phyloP scores from a whole-genome alignment of 37 sponge, comb jelly and placozoan species.

The Eunapius fragilis region DNA sequence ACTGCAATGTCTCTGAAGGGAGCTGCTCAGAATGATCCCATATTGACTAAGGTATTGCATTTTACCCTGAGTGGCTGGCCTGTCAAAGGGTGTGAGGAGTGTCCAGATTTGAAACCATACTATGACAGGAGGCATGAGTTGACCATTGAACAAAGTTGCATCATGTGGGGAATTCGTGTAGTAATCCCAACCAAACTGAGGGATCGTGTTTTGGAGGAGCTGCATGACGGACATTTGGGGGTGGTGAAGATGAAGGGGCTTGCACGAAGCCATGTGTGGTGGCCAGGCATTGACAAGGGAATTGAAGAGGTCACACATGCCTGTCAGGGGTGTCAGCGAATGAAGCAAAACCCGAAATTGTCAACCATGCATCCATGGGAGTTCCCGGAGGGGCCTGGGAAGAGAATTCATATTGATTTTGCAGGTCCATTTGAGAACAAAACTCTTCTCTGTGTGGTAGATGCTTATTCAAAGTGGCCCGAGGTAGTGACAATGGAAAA shows the following conservation, averaged over 20 bases:
- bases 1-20: not conserved
- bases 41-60: slow-evolving; percentile 35
- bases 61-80: slow-evolving; percentile 20
- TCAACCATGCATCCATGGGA: slow-evolving; percentile 29
- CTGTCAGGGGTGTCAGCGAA: slow-evolving; percentile 9
- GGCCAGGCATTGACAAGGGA: slow-evolving; percentile 27
- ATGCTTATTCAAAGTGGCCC: slow-evolving; percentile 36
- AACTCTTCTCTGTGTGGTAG: slow-evolving; percentile 7
- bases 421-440: slow-evolving; percentile 15
- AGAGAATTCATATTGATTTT: slow-evolving; percentile 39
- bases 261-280: slow-evolving; percentile 49
- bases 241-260: slow-evolving; percentile 25
- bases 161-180: slow-evolving; percentile 57
- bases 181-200: not conserved
- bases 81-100: not conserved
- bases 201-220: slow-evolving; percentile 2
- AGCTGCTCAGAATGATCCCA: slow-evolving; percentile 35
- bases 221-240: slow-evolving; percentile 21
- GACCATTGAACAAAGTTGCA: slow-evolving; percentile 20
- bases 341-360: slow-evolving; percentile 1
- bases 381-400: slow-evolving; percentile 29
- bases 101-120: slow-evolving; percentile 15
- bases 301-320: slow-evolving; percentile 1
- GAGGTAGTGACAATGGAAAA: slow-evolving; percentile 34
- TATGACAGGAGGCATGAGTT: not conserved